Evolutionary conservation across 1,140 invertebrate genomes (phyloP).

Genomic region (Epicauta chinensis): DNA sequence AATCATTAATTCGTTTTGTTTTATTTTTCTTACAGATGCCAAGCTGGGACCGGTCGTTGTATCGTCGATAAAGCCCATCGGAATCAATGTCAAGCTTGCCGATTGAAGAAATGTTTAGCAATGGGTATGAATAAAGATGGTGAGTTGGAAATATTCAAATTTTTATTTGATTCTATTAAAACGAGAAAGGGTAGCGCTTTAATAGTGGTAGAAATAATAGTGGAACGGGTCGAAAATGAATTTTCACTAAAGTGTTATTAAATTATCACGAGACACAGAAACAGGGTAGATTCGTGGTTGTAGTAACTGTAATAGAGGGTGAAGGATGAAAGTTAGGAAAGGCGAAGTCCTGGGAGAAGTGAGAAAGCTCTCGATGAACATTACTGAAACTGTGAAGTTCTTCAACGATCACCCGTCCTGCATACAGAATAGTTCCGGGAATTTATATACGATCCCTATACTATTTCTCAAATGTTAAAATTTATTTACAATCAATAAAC

Average conservation of each 20-base stretch:
- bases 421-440: constrained; percentile 26
- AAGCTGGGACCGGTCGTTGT: constrained; percentile 91
- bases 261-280: constrained; percentile 10
- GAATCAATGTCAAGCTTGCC: constrained; percentile 97
- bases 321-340: constrained; percentile 30
- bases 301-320: constrained; percentile 1
- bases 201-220: background rate
- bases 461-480: too few species aligned
- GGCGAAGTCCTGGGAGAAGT: constrained; percentile 32
- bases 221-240: background rate
- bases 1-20: too few species aligned
- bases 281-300: background rate
- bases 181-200: background rate
- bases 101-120: constrained; percentile 94
- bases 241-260: constrained; percentile 14
- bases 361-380: constrained; percentile 35
- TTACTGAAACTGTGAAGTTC: constrained; percentile 31
- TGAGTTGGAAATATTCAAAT: constrained; percentile 51
- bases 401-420: constrained; percentile 24
- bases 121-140: constrained; percentile 99
- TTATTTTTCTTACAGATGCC: constrained; percentile 71
- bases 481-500: too few species aligned
- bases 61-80: constrained; percentile 97
- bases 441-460: background rate
- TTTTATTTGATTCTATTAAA: background rate